A percentile compares a stretch with the other conserved stretches of the same genome.
phyloP scores from a whole-genome alignment of 64 coral and sea anemone species.

The Montipora cactus region DNA sequence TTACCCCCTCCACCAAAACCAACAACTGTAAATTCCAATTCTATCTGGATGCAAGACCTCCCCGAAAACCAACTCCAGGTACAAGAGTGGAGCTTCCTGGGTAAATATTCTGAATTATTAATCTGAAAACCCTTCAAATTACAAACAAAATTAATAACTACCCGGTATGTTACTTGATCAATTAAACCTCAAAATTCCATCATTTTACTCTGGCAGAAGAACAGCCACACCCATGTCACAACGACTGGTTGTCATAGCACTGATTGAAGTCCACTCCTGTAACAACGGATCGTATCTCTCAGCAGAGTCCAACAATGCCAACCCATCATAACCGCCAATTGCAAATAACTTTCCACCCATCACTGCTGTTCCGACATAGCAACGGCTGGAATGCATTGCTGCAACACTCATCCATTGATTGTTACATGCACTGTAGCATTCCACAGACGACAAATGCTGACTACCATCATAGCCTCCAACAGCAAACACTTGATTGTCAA shows the following conservation, averaged over 20 bases:
- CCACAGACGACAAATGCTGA: conserved; percentile 88
- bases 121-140: too few relatives aligned
- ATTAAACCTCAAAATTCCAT: too few relatives aligned
- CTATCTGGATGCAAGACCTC: too few relatives aligned
- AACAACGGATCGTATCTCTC: conserved; percentile 80
- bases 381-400: conserved; percentile 89
- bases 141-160: too few relatives aligned
- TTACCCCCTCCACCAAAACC: too few relatives aligned
- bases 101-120: too few relatives aligned
- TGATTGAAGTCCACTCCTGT: conserved; percentile 83
- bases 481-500: conserved; percentile 89
- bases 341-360: conserved; percentile 89
- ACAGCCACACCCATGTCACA: conserved; percentile 97
- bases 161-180: too few relatives aligned
- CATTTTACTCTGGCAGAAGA: conserved; percentile 4
- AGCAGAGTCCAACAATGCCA: conserved; percentile 74
- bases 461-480: conserved; percentile 94
- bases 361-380: conserved; percentile 88
- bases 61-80: too few relatives aligned
- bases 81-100: too few relatives aligned
- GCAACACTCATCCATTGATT: conserved; percentile 81
- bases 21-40: too few relatives aligned
- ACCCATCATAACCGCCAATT: conserved; percentile 91
- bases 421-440: conserved; percentile 93
- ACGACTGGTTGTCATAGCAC: conserved; percentile 82